Conservation (phyloP, 2,888 invertebrate genomes). For the Gortyna flavago region DNA sequence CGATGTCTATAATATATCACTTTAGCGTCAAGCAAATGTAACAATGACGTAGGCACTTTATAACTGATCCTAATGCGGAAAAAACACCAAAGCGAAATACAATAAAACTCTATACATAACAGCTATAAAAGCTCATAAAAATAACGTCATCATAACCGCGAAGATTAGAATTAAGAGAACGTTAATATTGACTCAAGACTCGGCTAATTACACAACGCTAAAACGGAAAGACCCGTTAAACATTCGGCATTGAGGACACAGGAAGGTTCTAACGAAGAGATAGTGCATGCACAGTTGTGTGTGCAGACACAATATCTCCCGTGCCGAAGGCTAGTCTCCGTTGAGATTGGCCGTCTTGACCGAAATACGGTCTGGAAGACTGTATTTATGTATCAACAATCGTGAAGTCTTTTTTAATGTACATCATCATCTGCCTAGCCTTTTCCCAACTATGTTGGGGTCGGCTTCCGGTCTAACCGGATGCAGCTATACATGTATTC, state of each 20-base stretch:
- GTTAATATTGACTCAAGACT: conserved; percentile 37
- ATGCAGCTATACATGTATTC: too few relatives aligned
- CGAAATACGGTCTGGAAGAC: too few relatives aligned
- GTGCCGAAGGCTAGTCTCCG: too few relatives aligned
- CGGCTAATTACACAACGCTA: conserved; percentile 13
- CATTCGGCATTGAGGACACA: neutral
- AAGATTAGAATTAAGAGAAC: conserved; percentile 17
- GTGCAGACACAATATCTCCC: too few relatives aligned
- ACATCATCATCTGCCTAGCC: too few relatives aligned
- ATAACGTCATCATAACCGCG: conserved; percentile 2
- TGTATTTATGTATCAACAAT: neutral
- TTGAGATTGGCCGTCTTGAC: too few relatives aligned
- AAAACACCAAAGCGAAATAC: neutral
- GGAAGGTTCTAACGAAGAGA: neutral
- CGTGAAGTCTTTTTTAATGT: neutral
- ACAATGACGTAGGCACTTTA: neutral
- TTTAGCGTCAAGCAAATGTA: neutral
- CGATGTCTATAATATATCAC: neutral
- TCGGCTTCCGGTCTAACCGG: too few relatives aligned
- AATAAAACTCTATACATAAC: conserved; percentile 22
- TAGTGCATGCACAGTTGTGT: too few relatives aligned
- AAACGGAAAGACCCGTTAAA: conserved; percentile 22
- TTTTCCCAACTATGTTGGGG: too few relatives aligned
- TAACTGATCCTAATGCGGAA: neutral
- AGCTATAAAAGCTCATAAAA: neutral